Conservation (phyloP, 2,797 vertebrate species). For the Neostethus bicornis region DNA sequence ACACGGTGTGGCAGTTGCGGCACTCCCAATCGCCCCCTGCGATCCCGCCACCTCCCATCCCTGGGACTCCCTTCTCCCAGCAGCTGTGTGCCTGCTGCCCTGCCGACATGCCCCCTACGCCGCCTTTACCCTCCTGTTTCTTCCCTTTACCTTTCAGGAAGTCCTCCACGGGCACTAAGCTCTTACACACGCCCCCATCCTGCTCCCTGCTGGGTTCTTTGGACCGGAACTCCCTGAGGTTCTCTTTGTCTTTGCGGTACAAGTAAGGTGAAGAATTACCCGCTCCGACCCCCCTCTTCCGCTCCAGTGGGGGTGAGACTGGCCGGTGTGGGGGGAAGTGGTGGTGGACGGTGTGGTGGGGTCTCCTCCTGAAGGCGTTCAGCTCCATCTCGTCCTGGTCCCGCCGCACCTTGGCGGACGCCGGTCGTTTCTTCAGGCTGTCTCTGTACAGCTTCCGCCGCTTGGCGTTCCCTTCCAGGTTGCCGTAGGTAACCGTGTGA, state of each 20-base stretch:
- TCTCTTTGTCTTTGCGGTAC: constrained; percentile 94
- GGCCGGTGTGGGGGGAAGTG: constrained; percentile 83
- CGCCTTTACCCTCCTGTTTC: constrained; percentile 86
- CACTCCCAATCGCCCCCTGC: constrained; percentile 94
- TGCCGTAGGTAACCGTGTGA: constrained; percentile 97
- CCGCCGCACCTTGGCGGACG: constrained; percentile 94
- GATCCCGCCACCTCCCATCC: constrained; percentile 86
- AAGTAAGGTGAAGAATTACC: constrained; percentile 82
- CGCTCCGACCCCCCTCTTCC: constrained; percentile 79
- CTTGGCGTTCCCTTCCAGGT: constrained; percentile 94
- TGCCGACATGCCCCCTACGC: constrained; percentile 69
- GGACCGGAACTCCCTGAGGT: constrained; percentile 92
- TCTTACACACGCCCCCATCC: constrained; percentile 88
- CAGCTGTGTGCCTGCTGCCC: constrained; percentile 83
- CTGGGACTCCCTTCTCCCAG: constrained; percentile 81
- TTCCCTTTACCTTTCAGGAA: constrained; percentile 86
- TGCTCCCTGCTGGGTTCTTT: constrained; percentile 98
- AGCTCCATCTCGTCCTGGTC: constrained; percentile 97
- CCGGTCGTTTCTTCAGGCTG: constrained; percentile 97
- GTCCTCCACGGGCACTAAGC: constrained; percentile 84
- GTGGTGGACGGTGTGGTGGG: constrained; percentile 85
- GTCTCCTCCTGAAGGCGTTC: constrained; percentile 89
- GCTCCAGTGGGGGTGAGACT: constrained; percentile 83
- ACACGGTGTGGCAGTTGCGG: constrained; percentile 86
- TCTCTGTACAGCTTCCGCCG: constrained; percentile 95